A percentile compares a stretch with the other conserved stretches of the same genome.
Evolutionary conservation across 1,140 invertebrate species (phyloP).

Genomic region (Dinothrombium tinctorium): DNA sequence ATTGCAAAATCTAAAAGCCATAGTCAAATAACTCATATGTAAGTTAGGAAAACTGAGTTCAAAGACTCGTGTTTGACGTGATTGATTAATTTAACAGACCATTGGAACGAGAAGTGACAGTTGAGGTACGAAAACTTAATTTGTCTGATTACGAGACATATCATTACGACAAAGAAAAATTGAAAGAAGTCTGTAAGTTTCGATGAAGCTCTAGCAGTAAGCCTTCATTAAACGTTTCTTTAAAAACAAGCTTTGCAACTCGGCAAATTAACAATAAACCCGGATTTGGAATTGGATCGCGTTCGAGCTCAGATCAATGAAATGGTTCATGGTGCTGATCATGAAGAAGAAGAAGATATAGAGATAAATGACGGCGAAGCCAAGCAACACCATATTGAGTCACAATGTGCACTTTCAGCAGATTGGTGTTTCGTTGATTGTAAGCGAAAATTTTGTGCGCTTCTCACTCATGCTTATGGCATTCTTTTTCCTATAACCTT

Average conservation of each 20-base stretch:
- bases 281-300: conserved; percentile 50
- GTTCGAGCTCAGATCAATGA: conserved; percentile 46
- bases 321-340: conserved; percentile 30
- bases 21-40: conserved; percentile 3
- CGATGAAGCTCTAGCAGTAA: too few relatives aligned
- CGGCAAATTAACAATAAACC: conserved; percentile 48
- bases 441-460: conserved; percentile 28
- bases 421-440: conserved; percentile 77
- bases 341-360: not conserved
- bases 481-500: conserved; percentile 16
- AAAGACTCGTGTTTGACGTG: not conserved
- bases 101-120: conserved; percentile 42
- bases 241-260: conserved; percentile 48
- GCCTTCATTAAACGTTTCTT: too few relatives aligned
- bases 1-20: conserved; percentile 31
- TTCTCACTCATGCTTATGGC: not conserved
- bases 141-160: conserved; percentile 77
- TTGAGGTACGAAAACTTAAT: conserved; percentile 55
- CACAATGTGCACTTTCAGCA: conserved; percentile 17
- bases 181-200: conserved; percentile 32
- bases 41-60: conserved; percentile 1
- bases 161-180: conserved; percentile 69
- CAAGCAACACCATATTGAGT: not conserved
- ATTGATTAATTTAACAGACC: conserved; percentile 26
- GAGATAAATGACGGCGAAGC: not conserved